Evolutionary conservation across 2,113 vertebrate species (phyloP).

Genomic region (Chaetops frenatus): DNA sequence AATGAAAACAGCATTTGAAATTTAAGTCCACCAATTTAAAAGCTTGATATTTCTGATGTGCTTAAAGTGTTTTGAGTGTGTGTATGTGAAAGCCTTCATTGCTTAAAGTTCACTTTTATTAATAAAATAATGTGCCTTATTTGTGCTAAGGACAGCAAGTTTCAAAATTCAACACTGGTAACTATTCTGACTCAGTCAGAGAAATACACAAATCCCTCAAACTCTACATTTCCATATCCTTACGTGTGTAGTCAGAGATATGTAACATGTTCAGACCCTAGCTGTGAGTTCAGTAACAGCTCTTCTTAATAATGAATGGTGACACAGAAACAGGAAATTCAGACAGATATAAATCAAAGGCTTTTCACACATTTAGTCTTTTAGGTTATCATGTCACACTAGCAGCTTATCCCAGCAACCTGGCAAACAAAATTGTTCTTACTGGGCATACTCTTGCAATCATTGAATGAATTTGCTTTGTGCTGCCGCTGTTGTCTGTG

Average conservation of each 20-base stretch:
- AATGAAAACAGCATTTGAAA: neutral
- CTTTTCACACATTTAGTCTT: neutral
- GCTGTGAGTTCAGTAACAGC: neutral
- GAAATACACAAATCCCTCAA: neutral
- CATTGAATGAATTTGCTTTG: conserved; percentile 94
- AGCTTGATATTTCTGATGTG: neutral
- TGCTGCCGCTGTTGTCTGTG: conserved; percentile 88
- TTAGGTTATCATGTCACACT: neutral
- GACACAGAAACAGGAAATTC: neutral
- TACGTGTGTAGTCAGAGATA: neutral
- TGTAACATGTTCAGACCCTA: neutral
- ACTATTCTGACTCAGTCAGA: neutral
- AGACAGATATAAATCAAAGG: neutral
- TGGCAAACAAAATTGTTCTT: conserved; percentile 56
- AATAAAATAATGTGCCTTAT: neutral
- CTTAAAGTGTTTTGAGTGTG: neutral
- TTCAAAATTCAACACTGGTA: neutral
- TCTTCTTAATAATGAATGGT: neutral
- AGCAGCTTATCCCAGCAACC: neutral
- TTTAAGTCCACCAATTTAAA: neutral
- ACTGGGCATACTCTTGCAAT: conserved; percentile 96
- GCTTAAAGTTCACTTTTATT: neutral
- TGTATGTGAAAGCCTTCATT: neutral
- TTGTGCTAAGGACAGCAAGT: neutral
- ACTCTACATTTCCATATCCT: neutral